Percentiles rank a stretch among this genome's conserved stretches.
phyloP scores from a whole-genome alignment of 2,113 vertebrate genomes.

The Erythrocercus mccallii region DNA sequence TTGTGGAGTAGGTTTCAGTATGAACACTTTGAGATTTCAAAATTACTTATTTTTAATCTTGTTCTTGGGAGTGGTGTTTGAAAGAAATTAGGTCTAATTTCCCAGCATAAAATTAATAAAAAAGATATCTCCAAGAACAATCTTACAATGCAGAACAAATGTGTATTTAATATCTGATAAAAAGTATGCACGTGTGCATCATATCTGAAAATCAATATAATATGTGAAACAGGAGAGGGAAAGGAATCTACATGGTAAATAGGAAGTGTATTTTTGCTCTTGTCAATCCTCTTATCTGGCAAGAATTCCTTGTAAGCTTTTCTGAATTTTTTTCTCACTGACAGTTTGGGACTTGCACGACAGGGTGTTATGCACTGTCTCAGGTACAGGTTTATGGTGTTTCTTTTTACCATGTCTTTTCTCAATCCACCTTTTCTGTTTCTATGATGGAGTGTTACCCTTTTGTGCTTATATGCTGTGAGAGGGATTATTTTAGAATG shows the following conservation, averaged over 20 bases:
- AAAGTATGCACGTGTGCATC: background rate
- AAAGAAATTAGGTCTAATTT: background rate
- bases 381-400: background rate
- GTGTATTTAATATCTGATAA: background rate
- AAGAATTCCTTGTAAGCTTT: background rate
- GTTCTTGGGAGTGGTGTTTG: background rate
- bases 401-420: background rate
- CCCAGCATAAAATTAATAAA: background rate
- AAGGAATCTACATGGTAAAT: background rate
- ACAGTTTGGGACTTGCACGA: background rate
- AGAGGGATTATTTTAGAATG: background rate
- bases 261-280: background rate
- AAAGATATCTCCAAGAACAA: background rate
- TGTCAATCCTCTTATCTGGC: background rate
- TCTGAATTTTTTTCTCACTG: background rate
- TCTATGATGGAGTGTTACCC: background rate
- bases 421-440: background rate
- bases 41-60: background rate
- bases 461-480: background rate
- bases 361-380: background rate
- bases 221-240: background rate
- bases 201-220: background rate
- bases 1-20: background rate
- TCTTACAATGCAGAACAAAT: background rate
- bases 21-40: background rate